Evolutionary conservation across 2,797 vertebrate species (phyloP).

Genomic region (Propithecus perrieri): DNA sequence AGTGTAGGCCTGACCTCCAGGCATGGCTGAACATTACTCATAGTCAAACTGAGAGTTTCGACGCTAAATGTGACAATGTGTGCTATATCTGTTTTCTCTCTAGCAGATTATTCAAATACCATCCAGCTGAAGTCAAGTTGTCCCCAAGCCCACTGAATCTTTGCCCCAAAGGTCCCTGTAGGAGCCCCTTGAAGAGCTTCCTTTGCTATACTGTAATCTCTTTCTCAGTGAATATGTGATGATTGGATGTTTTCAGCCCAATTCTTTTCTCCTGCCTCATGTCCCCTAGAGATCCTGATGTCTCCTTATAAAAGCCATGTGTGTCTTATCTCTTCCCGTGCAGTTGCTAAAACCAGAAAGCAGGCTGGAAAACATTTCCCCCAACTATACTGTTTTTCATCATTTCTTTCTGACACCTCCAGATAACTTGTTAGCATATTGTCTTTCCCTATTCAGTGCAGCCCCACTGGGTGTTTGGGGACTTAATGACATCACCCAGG

Average conservation of each 20-base stretch:
- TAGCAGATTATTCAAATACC: conserved; percentile 56
- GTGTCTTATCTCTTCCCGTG: conserved; percentile 50
- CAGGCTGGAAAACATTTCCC: conserved; percentile 25
- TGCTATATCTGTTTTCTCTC: conserved; percentile 8
- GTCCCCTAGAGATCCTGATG: neutral
- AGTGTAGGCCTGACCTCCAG: conserved; percentile 49
- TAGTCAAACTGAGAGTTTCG: conserved; percentile 35
- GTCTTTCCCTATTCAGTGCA: neutral
- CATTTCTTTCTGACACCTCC: conserved; percentile 61
- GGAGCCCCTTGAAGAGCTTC: conserved; percentile 59
- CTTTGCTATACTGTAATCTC: conserved; percentile 31
- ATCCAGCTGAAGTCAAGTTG: conserved; percentile 63
- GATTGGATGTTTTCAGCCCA: conserved; percentile 14
- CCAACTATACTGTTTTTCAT: conserved; percentile 27
- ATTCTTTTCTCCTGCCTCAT: conserved; percentile 45
- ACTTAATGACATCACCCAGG: conserved; percentile 50
- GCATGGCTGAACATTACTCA: conserved; percentile 1
- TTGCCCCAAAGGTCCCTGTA: conserved; percentile 29
- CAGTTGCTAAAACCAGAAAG: conserved; percentile 56
- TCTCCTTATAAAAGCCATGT: conserved; percentile 25
- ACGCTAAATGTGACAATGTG: neutral
- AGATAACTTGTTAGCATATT: conserved; percentile 46
- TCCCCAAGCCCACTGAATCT: conserved; percentile 47
- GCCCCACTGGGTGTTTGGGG: neutral
- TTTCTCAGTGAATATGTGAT: conserved; percentile 24